Conservation (phyloP, 2,113 vertebrate genomes). For the Pygathrix nemaeus region DNA sequence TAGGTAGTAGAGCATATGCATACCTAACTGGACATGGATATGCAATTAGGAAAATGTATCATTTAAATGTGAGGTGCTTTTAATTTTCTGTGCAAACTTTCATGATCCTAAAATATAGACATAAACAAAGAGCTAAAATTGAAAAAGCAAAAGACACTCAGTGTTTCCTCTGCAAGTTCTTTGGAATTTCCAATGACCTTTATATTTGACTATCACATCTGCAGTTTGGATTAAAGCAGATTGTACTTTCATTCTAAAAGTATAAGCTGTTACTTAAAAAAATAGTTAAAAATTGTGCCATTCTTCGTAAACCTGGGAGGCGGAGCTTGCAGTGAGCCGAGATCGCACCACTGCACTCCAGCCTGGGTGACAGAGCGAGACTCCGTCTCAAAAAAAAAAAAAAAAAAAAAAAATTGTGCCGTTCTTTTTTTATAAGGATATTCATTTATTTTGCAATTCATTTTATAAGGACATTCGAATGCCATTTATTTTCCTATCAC, state of each 20-base stretch:
- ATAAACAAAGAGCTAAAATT: background rate
- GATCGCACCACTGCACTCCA: too few species aligned
- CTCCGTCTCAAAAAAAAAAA: too few species aligned
- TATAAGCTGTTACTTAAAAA: constrained; percentile 12
- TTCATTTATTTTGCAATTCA: too few species aligned
- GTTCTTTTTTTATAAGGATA: background rate
- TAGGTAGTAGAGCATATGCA: background rate
- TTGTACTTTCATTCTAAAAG: background rate
- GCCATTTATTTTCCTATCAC: background rate
- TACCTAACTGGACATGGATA: background rate
- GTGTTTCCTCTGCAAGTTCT: background rate
- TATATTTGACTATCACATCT: constrained; percentile 43
- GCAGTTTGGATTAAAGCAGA: background rate
- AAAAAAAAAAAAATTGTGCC: background rate
- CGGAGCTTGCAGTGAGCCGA: too few species aligned
- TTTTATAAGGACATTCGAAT: too few species aligned
- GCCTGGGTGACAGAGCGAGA: too few species aligned
- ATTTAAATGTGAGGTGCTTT: constrained; percentile 21
- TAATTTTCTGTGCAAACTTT: constrained; percentile 35
- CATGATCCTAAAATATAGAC: background rate
- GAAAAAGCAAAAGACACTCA: background rate
- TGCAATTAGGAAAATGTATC: background rate
- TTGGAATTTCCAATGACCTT: background rate
- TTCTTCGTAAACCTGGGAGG: background rate
- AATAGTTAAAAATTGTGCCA: background rate